Evolutionary conservation across 2,113 vertebrate genomes (phyloP), one percentile per base, ranked within the genome.

Genomic region (Alethe diademata): DNA sequence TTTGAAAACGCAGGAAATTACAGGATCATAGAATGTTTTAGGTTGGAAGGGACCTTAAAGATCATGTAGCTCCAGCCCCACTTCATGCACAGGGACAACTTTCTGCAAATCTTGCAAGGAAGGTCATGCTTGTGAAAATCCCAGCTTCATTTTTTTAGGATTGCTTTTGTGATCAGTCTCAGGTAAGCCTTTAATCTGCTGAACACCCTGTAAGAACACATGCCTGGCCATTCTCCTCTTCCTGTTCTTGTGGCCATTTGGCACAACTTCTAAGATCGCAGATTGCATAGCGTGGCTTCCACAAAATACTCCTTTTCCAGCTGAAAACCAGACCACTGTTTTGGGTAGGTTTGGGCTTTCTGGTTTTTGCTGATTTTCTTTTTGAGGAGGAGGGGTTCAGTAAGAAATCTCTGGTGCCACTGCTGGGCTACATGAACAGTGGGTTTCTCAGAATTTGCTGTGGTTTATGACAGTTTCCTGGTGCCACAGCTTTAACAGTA

Each of bases 161-260:
- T n/a, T 62, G 19, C 54, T 79, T 75, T 79, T 82, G 36, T 79
- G 85, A 65, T 53, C 73, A 42, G 57, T 50, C 74, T 79, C 88
- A 93, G 78, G 90, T 88, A 94, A 93, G 5, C 40, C 50, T 85
- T 86, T 91, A 86, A 60, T 78, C 75, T 74, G 43, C 72, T 86
- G 87, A 82, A 66, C 5, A 4, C 22, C 5, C 47, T n/a, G 47
- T 50, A 38, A 51, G 73, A 73, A 47, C 75, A 62, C 50, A 62
- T 6, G 35, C 58, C 42, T 70, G 45, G 35, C 54, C 56, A 15
- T 86, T 60, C 60, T 26, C 56, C 0, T 2, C 26, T 62, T 83
- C 67, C 93, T 3, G 0, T n/a, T 58, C 84, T 35, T 2, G 3
- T 38, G 42, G 61, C 42, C 48, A 29, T 82, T 88, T 93, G 75